Evolutionary conservation across 2,888 invertebrate species (phyloP), one percentile per base, ranked within the genome.

Genomic region (Argyresthia albistria): DNA sequence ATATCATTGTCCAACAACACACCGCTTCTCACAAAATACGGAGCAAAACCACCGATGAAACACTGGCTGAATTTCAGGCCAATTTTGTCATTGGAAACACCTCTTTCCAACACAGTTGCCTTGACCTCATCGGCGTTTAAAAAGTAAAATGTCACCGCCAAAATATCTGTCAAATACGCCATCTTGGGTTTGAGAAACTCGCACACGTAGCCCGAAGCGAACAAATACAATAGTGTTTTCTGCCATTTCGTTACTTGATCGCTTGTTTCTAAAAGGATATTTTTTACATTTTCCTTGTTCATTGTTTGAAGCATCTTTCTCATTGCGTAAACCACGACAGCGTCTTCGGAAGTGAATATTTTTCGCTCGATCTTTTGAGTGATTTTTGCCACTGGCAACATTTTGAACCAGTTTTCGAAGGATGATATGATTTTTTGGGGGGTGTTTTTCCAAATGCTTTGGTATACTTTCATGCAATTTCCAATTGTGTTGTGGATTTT

Each of bases 11-110:
- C 60, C 45, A 63, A 11, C 51, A 75, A 1, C 49, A 55, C 63
- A 0, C 66, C 66, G 10, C 62, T 64, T 45, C 25, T 56, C 7
- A 67, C 52, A 36, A 77, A 59, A 52, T 56, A 58, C 0, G 57
- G 53, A 1, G 60, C 60, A 42, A 70, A 66, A 0, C 60, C 66
- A 0, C 54, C 14, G n/a, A 74, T 63, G 35, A 70, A 74, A 12
- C 54, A 57, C 7, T 57, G 53, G 4, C 64, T 56, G 51, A 69
- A 70, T 1, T 57, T 57, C 0, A 69, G 10, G 0, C 62, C 61
- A 0, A 68, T 55, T 4, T 52, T 59, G 1, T 63, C 61, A 54
- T 58, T 62, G 7, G 15, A 51, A n/a, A 53, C 52, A 0, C 63
- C 57, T 8, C 65, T 57, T 10, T 60, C 63, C 1, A 55, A 43